Base-by-base conservation (phyloP, 2,888 invertebrate genomes). In the Mystacides longicornis region DNA sequence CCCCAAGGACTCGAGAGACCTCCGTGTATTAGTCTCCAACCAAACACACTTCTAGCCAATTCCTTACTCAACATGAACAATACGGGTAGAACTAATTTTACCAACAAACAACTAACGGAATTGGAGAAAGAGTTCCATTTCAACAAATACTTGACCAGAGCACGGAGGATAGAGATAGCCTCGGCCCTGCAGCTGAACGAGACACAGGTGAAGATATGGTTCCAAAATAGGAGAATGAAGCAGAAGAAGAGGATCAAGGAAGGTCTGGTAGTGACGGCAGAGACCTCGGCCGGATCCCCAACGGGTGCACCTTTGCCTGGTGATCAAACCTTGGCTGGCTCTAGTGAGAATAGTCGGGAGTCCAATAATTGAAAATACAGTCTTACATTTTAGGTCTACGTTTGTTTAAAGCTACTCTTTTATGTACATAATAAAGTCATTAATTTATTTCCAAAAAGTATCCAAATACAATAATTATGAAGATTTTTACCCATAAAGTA, bases 51-150 rank as follows among this genome's bases (percentile, higher is more conserved):
- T 67, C 67, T 78, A 3, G 68, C 70, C 63, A 76, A 73, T 67
- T 75, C 76, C 0, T 71, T 77, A 56, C 73, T 76, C 52, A 75
- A 74, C 68, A 69, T 75, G 62, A 91, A 90, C 76, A 89, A 88
- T 75, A 91, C 93, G 14, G 96, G 96, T 31, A 81, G 99, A 53
- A 99, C 99, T 37, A 99, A 99, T 77, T 99, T 99, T 79, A 97
- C 97, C 63, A 99, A 98, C 75, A 98, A 98, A 74, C 99, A 99
- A 72, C 83, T 99, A 62, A 99, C 98, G 2, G 99, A 99, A 73
- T 81, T 99, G 63, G 99, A 99, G 72, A 99, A 99, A 70, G 98
- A 99, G 73, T 99, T 98, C 77, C 98, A 98, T 73, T 98, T 96
- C 76, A 97, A 97, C 79, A 97, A 96, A 75, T 99, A 99, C 78